Conservation (phyloP, 2,888 invertebrate species). For the Volucella zonaria region DNA sequence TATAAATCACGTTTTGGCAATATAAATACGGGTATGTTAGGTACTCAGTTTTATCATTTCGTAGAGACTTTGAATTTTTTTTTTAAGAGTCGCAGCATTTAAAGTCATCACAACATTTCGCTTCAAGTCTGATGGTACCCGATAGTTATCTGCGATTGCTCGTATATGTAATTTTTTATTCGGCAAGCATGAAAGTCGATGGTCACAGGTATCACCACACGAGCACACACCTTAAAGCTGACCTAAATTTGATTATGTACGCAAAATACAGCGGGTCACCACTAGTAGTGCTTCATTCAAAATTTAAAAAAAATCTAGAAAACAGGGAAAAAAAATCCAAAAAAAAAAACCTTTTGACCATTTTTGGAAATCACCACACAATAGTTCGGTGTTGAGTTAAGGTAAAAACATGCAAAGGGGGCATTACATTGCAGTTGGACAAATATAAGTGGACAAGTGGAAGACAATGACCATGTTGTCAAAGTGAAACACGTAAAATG, state of each 20-base stretch:
- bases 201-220: neutral
- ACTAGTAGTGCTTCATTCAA: conserved; percentile 17
- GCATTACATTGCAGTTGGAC: conserved; percentile 22
- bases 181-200: conserved; percentile 57
- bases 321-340: neutral
- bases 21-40: conserved; percentile 41
- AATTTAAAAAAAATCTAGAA: conserved; percentile 27
- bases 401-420: conserved; percentile 30
- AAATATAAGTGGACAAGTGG: conserved; percentile 49
- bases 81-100: conserved; percentile 26
- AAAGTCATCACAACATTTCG: conserved; percentile 24
- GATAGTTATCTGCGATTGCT: conserved; percentile 65
- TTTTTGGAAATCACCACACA: conserved; percentile 55
- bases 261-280: conserved; percentile 45
- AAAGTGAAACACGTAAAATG: conserved; percentile 38
- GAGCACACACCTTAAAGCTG: conserved; percentile 62
- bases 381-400: conserved; percentile 42
- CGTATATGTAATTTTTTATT: conserved; percentile 25
- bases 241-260: conserved; percentile 51
- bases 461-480: conserved; percentile 62
- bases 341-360: conserved; percentile 51
- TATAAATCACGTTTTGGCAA: conserved; percentile 67
- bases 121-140: neutral
- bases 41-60: conserved; percentile 44
- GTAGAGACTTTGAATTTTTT: conserved; percentile 16